Conservation (phyloP, 2,888 invertebrate species). For the Tinea trinotella region DNA sequence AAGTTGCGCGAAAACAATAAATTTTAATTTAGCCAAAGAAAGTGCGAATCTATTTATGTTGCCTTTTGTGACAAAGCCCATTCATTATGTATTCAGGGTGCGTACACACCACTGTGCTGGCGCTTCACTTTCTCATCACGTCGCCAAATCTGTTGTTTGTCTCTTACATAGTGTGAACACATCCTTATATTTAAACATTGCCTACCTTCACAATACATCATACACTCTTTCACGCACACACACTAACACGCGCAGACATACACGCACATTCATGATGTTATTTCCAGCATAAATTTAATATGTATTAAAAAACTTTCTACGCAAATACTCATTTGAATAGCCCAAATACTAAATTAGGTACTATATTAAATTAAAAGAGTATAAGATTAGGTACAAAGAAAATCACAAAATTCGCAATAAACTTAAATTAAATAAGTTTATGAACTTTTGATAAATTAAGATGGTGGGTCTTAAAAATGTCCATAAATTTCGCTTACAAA, state of each 20-base stretch:
- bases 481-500: background rate
- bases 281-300: too few relatives aligned
- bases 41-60: constrained; percentile 7
- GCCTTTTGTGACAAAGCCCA: background rate
- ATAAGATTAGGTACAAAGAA: too few relatives aligned
- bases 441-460: background rate
- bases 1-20: constrained; percentile 10
- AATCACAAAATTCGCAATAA: background rate
- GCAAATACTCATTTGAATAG: too few relatives aligned
- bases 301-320: too few relatives aligned
- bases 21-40: constrained; percentile 14
- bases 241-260: too few relatives aligned
- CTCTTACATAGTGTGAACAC: constrained; percentile 2
- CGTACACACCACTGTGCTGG: background rate
- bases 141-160: constrained; percentile 11
- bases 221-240: too few relatives aligned
- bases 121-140: constrained; percentile 1
- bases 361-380: too few relatives aligned
- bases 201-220: too few relatives aligned
- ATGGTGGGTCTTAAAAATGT: background rate
- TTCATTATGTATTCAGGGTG: background rate
- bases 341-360: too few relatives aligned
- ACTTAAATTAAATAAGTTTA: background rate
- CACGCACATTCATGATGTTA: too few relatives aligned
- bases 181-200: background rate